Base-by-base conservation (phyloP, 2,113 vertebrate species). In the Ahaetulla prasina region DNA sequence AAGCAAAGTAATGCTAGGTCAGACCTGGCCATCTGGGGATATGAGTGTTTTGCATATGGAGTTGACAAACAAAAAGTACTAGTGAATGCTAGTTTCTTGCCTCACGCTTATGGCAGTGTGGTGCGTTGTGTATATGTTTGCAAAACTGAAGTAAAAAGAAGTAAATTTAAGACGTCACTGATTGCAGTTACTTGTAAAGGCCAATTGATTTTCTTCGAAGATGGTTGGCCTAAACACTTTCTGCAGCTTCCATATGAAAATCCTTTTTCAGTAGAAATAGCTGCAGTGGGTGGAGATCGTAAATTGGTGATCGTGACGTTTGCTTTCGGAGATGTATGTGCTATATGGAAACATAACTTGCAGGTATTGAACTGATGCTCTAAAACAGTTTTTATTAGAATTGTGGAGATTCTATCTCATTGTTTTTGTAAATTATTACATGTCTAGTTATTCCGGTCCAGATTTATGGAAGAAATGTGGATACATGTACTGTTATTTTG, bases 121-220 rank as follows among this genome's bases (percentile, higher is more conserved):
- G 96, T 98, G 0, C 96, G 93, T 23, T 98, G 97, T 94, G 91
- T 98, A 90, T 87, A 94, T 2, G 89, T 99, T 55, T 97, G 97
- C 86, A 96, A 96, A 12, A 96, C 94, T 2, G 95, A 98, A 57
- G 92, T 94, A 4, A 27, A 89, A 14, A 96, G 95, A 7, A 94
- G 93, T 11, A 95, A 93, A 11, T 95, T 98, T 90, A 96, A 35
- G 90, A 96, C 97, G 20, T 95, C 97, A 5, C 96, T 98, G 90
- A 94, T 98, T 14, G 98, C 97, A 23, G 92, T 98, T 49, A 99
- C 98, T 1, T 96, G 91, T 89, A 98, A 96, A 89, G 98, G 97
- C 93, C 99, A 99, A 88, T 97, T 99, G 23, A 96, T 99, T 95
- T 97, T 96, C 93, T 98, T 99, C 95, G 98, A 98, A 91, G 96